These are phyloP conservation scores for Ophthalmolycus amberensis DNA, from an alignment of 2,113 vertebrate genomes.

Conservation along the genomic window DNA sequence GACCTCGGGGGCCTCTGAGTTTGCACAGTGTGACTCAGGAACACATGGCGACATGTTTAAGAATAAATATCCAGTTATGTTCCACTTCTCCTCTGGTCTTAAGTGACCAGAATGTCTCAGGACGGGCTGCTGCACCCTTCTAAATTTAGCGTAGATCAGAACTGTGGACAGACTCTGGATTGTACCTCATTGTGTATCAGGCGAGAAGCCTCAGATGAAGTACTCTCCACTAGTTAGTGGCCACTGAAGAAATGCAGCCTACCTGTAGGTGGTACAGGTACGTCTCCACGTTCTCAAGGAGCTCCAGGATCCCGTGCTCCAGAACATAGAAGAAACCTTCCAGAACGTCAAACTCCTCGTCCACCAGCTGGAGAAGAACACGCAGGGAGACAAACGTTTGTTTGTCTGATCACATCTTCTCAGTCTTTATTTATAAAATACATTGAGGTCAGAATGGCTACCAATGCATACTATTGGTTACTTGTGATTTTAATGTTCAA, in stretches of 20 bases:
- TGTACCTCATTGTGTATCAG: not conserved
- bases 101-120: not conserved
- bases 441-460: too few species aligned
- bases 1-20: conserved; percentile 36
- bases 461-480: too few species aligned
- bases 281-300: conserved; percentile 86
- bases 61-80: conserved; percentile 19
- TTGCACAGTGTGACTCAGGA: conserved; percentile 50
- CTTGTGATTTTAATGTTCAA: not conserved
- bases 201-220: not conserved
- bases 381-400: not conserved
- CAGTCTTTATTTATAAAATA: not conserved
- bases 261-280: conserved; percentile 90
- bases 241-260: not conserved
- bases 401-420: not conserved
- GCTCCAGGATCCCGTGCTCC: conserved; percentile 83
- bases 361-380: conserved; percentile 83
- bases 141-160: too few species aligned
- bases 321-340: conserved; percentile 88
- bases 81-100: not conserved
- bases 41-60: not conserved
- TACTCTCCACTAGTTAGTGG: too few species aligned
- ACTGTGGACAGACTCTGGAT: too few species aligned
- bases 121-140: not conserved
- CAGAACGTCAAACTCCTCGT: conserved; percentile 90